A percentile compares a stretch with the other conserved stretches of the same genome.
These are phyloP conservation scores for Botia almorhae DNA, from an alignment of 2,797 vertebrate genomes.

Conservation along the genomic window DNA sequence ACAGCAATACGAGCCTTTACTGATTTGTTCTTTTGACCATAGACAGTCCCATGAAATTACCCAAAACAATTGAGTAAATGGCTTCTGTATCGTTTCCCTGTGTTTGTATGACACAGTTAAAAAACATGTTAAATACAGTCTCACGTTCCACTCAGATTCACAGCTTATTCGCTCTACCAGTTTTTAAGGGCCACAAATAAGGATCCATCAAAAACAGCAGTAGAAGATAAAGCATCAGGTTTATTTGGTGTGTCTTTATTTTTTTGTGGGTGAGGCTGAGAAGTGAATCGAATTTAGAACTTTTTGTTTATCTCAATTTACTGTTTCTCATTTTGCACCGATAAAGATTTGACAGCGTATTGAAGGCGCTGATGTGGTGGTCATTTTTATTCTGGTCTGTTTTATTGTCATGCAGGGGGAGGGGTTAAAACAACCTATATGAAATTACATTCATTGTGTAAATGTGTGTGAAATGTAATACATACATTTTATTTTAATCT, in stretches of 20 bases:
- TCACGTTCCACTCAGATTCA: constrained; percentile 35
- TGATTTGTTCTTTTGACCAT: neutral
- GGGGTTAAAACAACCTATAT: constrained; percentile 2
- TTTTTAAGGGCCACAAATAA: constrained; percentile 5
- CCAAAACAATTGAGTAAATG: neutral
- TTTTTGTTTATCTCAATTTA: neutral
- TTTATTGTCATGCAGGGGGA: neutral
- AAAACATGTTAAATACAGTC: neutral
- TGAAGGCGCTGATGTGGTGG: constrained; percentile 26
- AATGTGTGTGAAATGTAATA: constrained; percentile 20
- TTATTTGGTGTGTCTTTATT: neutral
- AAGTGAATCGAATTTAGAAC: no score
- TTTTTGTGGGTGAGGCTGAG: neutral
- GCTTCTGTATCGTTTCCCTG: neutral
- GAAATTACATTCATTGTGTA: constrained; percentile 4
- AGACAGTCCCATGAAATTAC: neutral
- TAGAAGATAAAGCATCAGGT: neutral
- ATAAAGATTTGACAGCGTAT: neutral
- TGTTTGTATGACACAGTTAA: neutral
- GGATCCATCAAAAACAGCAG: neutral
- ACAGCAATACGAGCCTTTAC: neutral
- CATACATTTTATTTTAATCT: neutral
- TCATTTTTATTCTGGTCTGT: constrained; percentile 8
- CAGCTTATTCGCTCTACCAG: constrained; percentile 7
- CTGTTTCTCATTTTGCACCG: constrained; percentile 12